These are phyloP conservation scores for Macrostomum lignano DNA, from an alignment of 1,140 invertebrate species.

Conservation along the genomic window DNA sequence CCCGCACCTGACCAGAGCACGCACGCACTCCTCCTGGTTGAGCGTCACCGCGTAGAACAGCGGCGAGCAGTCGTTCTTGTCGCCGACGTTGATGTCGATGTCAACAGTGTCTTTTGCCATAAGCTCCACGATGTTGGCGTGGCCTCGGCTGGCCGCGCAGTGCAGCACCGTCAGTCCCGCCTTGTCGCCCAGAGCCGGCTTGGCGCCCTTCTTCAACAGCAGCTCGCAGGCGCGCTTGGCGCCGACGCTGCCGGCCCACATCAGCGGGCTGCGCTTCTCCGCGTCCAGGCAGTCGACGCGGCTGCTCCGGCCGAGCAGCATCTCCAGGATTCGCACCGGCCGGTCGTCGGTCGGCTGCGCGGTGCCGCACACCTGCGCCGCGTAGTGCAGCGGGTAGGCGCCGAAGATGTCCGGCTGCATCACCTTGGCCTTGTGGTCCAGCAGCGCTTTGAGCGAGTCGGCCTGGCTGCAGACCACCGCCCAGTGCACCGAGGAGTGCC, in stretches of 20 bases:
- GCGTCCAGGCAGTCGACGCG: conserved; percentile 54
- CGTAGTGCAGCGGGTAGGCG: conserved; percentile 78
- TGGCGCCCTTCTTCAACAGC: conserved; percentile 50
- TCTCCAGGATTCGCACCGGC: conserved; percentile 41
- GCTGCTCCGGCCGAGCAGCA: conserved; percentile 47
- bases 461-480: conserved; percentile 29
- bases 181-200: conserved; percentile 46
- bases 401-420: conserved; percentile 45
- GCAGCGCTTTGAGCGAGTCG: conserved; percentile 6
- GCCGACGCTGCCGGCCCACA: conserved; percentile 86
- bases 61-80: conserved; percentile 55
- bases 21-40: conserved; percentile 68
- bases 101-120: conserved; percentile 26
- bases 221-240: conserved; percentile 46
- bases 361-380: conserved; percentile 58
- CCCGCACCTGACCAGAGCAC: conserved; percentile 52
- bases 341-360: conserved; percentile 9
- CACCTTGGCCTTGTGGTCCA: conserved; percentile 4
- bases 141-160: conserved; percentile 73
- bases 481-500: conserved; percentile 87
- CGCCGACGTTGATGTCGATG: conserved; percentile 44
- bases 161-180: conserved; percentile 46
- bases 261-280: conserved; percentile 60
- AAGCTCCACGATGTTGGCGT: conserved; percentile 63
- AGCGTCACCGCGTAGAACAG: conserved; percentile 79